phyloP scores from a whole-genome alignment of 2,888 invertebrate species.

The Anodontia alba region DNA sequence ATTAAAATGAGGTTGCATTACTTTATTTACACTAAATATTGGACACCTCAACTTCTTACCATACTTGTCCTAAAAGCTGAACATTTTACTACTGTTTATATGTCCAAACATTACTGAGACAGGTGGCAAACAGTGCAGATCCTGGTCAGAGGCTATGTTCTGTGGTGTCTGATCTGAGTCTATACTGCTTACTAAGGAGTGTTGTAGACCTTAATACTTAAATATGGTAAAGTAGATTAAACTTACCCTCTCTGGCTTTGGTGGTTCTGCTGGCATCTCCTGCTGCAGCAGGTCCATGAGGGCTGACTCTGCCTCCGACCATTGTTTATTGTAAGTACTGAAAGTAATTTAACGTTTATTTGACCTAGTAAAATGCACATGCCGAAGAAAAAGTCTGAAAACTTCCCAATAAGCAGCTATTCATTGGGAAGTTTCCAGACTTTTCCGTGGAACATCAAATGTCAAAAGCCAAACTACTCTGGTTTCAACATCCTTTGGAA shows the following conservation, averaged over 20 bases:
- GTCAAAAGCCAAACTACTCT: too few relatives aligned
- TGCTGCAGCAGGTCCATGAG: constrained; percentile 83
- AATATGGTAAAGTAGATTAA: neutral
- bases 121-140: neutral
- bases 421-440: neutral
- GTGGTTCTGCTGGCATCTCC: constrained; percentile 83
- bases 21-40: too few relatives aligned
- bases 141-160: neutral
- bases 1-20: too few relatives aligned
- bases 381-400: neutral
- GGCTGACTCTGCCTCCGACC: constrained; percentile 84
- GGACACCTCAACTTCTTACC: too few relatives aligned
- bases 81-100: too few relatives aligned
- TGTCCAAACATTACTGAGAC: too few relatives aligned
- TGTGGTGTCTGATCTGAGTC: too few relatives aligned
- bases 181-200: too few relatives aligned
- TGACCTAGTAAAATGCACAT: neutral
- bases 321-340: constrained; percentile 84
- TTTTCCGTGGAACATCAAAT: too few relatives aligned
- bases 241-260: constrained; percentile 84
- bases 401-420: neutral
- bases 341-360: constrained; percentile 22
- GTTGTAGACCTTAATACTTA: too few relatives aligned
- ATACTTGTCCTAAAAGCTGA: too few relatives aligned
- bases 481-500: too few relatives aligned